Percentiles rank a stretch among this genome's conserved stretches.
phyloP scores from a whole-genome alignment of 2,888 invertebrate species.

The Caenorhabditis sinica region DNA sequence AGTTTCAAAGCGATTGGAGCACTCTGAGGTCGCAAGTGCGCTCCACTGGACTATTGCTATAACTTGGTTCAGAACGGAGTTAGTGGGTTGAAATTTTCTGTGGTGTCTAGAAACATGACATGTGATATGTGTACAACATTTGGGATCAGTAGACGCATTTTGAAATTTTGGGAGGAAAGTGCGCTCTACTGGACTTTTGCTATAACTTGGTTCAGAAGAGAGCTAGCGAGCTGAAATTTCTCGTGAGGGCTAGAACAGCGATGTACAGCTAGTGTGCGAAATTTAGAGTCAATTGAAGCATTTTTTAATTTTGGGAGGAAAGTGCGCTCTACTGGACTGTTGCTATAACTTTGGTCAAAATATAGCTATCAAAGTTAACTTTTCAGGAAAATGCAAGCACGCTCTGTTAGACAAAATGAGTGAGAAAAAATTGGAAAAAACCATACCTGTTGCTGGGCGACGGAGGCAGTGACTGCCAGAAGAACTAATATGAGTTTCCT shows the following conservation, averaged over 20 bases:
- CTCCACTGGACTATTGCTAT: neutral
- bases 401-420: neutral
- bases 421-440: neutral
- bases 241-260: neutral
- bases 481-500: constrained; percentile 49
- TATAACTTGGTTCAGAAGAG: neutral
- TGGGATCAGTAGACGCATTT: too few relatives aligned
- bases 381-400: neutral
- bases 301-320: too few relatives aligned
- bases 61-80: neutral
- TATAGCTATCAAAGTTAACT: neutral
- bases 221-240: neutral
- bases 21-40: constrained; percentile 1
- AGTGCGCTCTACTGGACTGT: neutral
- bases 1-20: neutral
- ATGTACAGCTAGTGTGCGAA: neutral
- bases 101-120: too few relatives aligned
- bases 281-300: neutral
- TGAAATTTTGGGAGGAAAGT: too few relatives aligned
- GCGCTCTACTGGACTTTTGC: constrained; percentile 8
- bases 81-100: neutral
- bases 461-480: constrained; percentile 35
- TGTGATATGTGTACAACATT: too few relatives aligned
- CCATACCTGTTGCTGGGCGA: constrained; percentile 50
- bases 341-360: neutral